Evolutionary conservation across 2,113 vertebrate genomes (phyloP), one percentile per base, ranked within the genome.

Genomic region (Erinaceus europaeus): DNA sequence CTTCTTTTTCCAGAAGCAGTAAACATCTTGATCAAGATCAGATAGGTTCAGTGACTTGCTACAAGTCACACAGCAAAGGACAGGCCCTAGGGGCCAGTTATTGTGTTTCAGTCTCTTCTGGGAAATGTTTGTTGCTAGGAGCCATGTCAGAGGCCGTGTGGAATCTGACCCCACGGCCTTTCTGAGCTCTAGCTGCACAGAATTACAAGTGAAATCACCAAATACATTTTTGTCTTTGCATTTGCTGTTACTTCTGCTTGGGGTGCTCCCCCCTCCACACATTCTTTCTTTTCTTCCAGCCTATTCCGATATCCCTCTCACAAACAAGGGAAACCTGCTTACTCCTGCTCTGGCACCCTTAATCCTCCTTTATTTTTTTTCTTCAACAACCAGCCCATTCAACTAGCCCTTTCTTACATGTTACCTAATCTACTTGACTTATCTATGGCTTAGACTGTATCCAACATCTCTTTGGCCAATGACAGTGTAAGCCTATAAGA

Each of bases 201-300:
- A 18, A 50, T 14, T 55, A 11, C 15, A n/a, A n/a, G n/a, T 11
- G 42, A 67, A n/a, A 8, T 9, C 36, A 17, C 42, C 25, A 46
- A 23, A n/a, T 27, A 11, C 11, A 20, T 14, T 34, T 2, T 15
- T 12, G 2, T 32, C 65, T 90, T n/a, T 42, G 77, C 53, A 29
- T 18, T 25, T 65, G 62, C 48, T 81, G 18, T 90, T 90, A 69
- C 69, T 17, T 93, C 53, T 57, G 55, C 11, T 57, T 20, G 21
- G 7, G 50, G 44, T 64, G 79, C 64, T 67, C 62, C 48, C 48
- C 20, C 48, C 48, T 50, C 48, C 48, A n/a, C n/a, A n/a, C n/a
- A n/a, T n/a, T n/a, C n/a, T n/a, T n/a, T n/a, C n/a, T n/a, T 81
- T 76, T 9, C 40, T 76, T 44, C 42, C 13, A 7, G 9, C 6